Conservation (phyloP, 2,113 vertebrate genomes). For the Pionites leucogaster region DNA sequence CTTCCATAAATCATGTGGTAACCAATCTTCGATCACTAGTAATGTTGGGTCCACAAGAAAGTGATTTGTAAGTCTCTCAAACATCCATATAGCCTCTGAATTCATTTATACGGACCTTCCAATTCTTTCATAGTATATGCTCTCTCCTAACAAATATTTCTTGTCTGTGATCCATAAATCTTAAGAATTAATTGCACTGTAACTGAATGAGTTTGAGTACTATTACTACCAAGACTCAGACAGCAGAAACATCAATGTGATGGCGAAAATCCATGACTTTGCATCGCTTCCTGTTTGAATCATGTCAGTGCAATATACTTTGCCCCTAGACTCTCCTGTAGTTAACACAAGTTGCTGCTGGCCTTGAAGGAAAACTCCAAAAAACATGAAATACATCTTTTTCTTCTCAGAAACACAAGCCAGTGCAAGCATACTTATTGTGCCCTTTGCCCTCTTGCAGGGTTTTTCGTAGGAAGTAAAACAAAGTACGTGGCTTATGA, state of each 20-base stretch:
- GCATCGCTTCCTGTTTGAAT: rapidly evolving
- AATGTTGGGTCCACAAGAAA: neutral
- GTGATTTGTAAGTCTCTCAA: neutral
- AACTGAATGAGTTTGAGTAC: neutral
- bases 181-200: neutral
- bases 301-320: neutral
- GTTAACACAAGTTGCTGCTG: neutral
- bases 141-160: neutral
- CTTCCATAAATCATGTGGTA: neutral
- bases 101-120: neutral
- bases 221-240: neutral
- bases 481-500: neutral
- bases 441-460: neutral
- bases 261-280: neutral
- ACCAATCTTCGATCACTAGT: neutral
- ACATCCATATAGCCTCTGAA: neutral
- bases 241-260: neutral
- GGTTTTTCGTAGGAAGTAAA: neutral
- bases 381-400: neutral
- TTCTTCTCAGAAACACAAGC: neutral
- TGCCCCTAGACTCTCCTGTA: neutral
- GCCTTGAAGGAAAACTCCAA: neutral
- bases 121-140: neutral
- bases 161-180: neutral
- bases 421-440: neutral